Conservation (phyloP, 2,888 invertebrate genomes). For the Apamea anceps region DNA sequence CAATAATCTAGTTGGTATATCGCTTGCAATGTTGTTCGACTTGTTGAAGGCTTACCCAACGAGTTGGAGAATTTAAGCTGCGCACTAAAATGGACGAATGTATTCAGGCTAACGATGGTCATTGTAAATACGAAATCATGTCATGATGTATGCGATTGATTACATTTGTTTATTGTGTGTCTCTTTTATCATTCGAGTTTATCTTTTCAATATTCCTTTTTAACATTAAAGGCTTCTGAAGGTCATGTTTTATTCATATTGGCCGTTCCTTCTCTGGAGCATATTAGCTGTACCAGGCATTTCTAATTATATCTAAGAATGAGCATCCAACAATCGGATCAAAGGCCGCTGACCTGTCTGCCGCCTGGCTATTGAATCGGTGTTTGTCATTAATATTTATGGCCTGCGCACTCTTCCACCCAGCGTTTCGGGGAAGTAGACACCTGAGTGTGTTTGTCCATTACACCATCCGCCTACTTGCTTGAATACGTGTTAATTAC, state of each 20-base stretch:
- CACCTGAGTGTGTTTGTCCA: constrained; percentile 82
- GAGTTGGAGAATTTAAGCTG: constrained; percentile 64
- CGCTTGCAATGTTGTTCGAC: constrained; percentile 65
- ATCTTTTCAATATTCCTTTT: constrained; percentile 53
- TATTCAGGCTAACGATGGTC: constrained; percentile 79
- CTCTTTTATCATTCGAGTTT: constrained; percentile 63
- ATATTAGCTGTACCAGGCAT: constrained; percentile 77
- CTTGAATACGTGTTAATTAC: constrained; percentile 71
- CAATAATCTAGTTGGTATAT: constrained; percentile 62
- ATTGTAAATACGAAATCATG: constrained; percentile 71
- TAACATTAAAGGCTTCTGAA: constrained; percentile 54
- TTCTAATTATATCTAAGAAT: constrained; percentile 84
- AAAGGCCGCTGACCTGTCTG: constrained; percentile 86
- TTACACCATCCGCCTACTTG: constrained; percentile 74
- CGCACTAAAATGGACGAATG: constrained; percentile 69
- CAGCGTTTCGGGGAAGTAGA: constrained; percentile 83
- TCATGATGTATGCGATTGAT: constrained; percentile 69
- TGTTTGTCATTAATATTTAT: constrained; percentile 89
- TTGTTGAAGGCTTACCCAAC: constrained; percentile 67
- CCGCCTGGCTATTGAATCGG: constrained; percentile 82
- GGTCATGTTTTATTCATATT: constrained; percentile 77
- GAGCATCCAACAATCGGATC: constrained; percentile 85
- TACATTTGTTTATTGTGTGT: constrained; percentile 66
- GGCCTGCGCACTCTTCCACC: constrained; percentile 81
- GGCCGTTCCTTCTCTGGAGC: constrained; percentile 70